These are phyloP conservation scores for Drosophila fungiperda DNA, from an alignment of 2,888 invertebrate species.

Conservation along the genomic window DNA sequence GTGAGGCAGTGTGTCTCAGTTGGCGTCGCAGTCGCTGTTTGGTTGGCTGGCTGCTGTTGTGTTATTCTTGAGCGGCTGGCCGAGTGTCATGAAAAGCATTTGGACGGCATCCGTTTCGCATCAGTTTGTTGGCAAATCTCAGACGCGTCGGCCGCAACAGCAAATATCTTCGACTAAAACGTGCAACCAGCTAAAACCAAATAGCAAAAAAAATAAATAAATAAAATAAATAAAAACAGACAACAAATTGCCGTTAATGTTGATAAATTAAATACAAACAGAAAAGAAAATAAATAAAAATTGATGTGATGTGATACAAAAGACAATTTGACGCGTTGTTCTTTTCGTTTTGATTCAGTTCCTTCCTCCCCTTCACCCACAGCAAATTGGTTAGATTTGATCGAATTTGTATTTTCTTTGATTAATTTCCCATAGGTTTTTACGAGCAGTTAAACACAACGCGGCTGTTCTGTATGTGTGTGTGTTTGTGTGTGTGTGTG, in stretches of 20 bases:
- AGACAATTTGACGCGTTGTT: conserved; percentile 62
- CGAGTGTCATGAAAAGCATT: conserved; percentile 74
- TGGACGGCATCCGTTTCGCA: conserved; percentile 74
- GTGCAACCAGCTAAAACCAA: conserved; percentile 19
- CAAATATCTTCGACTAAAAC: conserved; percentile 21
- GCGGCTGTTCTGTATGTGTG: conserved; percentile 2
- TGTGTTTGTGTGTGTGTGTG: not conserved
- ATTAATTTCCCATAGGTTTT: conserved; percentile 28
- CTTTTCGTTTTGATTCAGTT: conserved; percentile 66
- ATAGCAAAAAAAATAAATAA: conserved; percentile 2
- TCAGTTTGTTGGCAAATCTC: conserved; percentile 83
- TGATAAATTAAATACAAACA: conserved; percentile 39
- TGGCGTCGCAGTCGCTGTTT: conserved; percentile 35
- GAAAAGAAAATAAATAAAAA: conserved; percentile 33
- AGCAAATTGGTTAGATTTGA: conserved; percentile 31
- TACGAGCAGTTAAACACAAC: conserved; percentile 60
- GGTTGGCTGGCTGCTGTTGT: conserved; percentile 30
- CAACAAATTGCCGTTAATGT: conserved; percentile 34
- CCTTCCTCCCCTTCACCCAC: conserved; percentile 22
- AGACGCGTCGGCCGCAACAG: conserved; percentile 73
- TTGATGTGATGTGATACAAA: conserved; percentile 70
- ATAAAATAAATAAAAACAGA: conserved; percentile 11
- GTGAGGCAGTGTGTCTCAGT: conserved; percentile 8
- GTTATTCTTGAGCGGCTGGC: conserved; percentile 46
- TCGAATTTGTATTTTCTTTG: conserved; percentile 16